A percentile compares a stretch with the other conserved stretches of the same genome.
Conservation (phyloP, 2,888 invertebrate species). For the Zelleria hepariella region DNA sequence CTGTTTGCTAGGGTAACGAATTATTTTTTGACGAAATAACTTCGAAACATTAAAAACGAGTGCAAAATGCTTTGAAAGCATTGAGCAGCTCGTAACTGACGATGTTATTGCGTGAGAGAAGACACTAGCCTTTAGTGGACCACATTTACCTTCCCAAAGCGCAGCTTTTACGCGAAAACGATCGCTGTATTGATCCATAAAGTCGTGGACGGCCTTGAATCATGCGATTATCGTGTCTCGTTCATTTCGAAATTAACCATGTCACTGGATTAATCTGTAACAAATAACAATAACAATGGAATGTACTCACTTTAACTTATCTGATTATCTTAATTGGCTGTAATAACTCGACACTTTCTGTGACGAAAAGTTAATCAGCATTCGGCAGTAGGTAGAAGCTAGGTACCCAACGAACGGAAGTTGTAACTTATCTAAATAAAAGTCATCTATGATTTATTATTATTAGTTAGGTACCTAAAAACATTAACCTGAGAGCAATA, state of each 20-base stretch:
- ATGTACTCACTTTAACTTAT: neutral
- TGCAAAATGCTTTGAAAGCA: neutral
- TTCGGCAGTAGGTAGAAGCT: too few species aligned
- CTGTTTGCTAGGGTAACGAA: too few species aligned
- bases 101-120: neutral
- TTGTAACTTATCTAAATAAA: too few species aligned
- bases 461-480: too few species aligned
- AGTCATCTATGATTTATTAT: too few species aligned
- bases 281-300: neutral
- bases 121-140: neutral
- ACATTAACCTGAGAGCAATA: too few species aligned
- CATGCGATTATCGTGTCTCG: neutral
- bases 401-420: too few species aligned
- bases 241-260: neutral
- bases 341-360: neutral
- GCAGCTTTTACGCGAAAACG: neutral
- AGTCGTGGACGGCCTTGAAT: neutral
- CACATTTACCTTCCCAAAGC: neutral
- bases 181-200: neutral
- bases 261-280: neutral
- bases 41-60: neutral
- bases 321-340: neutral
- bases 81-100: neutral
- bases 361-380: neutral
- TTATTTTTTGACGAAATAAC: neutral